Evolutionary conservation across 2,888 invertebrate species (phyloP).

Genomic region (Plagodis pulveraria): DNA sequence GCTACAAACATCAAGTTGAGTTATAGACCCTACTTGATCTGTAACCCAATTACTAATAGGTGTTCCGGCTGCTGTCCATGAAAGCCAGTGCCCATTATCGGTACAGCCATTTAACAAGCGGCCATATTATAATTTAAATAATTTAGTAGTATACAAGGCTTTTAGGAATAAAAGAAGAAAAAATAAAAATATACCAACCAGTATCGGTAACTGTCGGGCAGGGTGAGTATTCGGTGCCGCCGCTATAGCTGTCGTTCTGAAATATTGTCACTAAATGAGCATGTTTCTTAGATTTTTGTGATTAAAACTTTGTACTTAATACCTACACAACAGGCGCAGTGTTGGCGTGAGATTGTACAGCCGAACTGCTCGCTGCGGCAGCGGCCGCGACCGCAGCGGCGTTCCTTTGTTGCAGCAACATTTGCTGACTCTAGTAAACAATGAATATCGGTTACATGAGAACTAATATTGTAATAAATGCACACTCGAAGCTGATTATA

Average conservation of each 20-base stretch:
- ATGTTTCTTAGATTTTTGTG: not conserved
- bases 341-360: slow-evolving; percentile 66
- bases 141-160: too few species aligned
- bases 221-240: slow-evolving; percentile 74
- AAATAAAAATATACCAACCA: slow-evolving; percentile 79
- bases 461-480: slow-evolving; percentile 3
- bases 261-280: slow-evolving; percentile 33
- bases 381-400: slow-evolving; percentile 51
- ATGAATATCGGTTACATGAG: not conserved
- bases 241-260: slow-evolving; percentile 73
- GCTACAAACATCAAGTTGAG: too few species aligned
- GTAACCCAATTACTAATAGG: too few species aligned
- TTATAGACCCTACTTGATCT: too few species aligned
- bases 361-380: slow-evolving; percentile 49
- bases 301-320: not conserved
- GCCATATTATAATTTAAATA: too few species aligned
- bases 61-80: too few species aligned
- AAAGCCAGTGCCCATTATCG: too few species aligned
- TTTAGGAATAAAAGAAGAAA: too few species aligned
- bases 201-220: slow-evolving; percentile 87
- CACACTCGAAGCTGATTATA: slow-evolving; percentile 4
- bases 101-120: too few species aligned
- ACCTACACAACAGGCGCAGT: slow-evolving; percentile 75
- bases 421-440: slow-evolving; percentile 68
- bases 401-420: slow-evolving; percentile 66